Percentiles rank a stretch among this genome's conserved stretches.
Conservation (phyloP, 2,797 vertebrate species). For the Girardinus metallicus region DNA sequence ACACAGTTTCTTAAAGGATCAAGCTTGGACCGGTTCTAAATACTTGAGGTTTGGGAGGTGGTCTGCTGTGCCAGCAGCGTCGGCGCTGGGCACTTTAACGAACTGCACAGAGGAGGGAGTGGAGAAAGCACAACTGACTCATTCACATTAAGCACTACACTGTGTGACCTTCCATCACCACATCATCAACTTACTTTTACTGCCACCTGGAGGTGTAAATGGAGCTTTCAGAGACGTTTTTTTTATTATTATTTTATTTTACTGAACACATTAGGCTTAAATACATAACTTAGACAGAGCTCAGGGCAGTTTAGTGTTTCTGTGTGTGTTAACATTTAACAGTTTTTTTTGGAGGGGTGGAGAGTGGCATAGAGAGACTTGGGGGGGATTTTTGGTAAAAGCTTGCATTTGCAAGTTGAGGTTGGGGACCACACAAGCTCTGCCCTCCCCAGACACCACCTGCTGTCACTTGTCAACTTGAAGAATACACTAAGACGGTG, state of each 20-base stretch:
- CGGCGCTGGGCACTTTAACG: background rate
- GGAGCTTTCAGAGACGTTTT: constrained; percentile 17
- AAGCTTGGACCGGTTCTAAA: background rate
- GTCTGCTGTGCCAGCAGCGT: constrained; percentile 13
- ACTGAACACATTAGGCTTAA: constrained; percentile 27
- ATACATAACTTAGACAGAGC: constrained; percentile 52
- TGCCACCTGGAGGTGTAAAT: constrained; percentile 47
- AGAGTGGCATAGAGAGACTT: background rate
- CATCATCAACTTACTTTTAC: constrained; percentile 51
- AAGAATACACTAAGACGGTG: constrained; percentile 37
- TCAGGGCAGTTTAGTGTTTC: constrained; percentile 14
- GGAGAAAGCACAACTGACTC: constrained; percentile 58
- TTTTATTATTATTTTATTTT: constrained; percentile 1
- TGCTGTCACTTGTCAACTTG: constrained; percentile 60
- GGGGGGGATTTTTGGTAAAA: constrained; percentile 49
- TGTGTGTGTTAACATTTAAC: background rate
- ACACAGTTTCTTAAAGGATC: background rate
- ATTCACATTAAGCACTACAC: constrained; percentile 62
- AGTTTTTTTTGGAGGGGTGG: background rate
- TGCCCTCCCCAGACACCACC: constrained; percentile 51
- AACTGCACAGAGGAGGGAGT: background rate
- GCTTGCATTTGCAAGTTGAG: constrained; percentile 27
- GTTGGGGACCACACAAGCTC: constrained; percentile 65
- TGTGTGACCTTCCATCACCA: constrained; percentile 65
- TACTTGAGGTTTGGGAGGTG: constrained; percentile 28